These are phyloP conservation scores for Diadema setosum DNA, from an alignment of 35 echinoderm and acorn worm species.

Conservation along the genomic window DNA sequence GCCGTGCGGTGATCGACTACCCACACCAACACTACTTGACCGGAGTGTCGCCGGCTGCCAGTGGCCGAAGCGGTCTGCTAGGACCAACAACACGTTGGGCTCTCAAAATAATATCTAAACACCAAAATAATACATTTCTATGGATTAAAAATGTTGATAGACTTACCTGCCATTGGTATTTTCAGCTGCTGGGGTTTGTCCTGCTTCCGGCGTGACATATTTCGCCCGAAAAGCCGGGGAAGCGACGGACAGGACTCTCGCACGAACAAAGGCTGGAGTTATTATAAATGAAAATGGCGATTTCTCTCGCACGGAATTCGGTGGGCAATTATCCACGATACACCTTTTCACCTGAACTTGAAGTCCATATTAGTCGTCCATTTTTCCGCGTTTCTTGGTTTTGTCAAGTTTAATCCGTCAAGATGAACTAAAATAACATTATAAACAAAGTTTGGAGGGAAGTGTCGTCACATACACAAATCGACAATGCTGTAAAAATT, in stretches of 20 bases:
- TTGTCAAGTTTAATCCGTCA: neutral
- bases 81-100: neutral
- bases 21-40: slow-evolving; percentile 7
- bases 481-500: neutral
- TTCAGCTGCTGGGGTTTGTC: slow-evolving; percentile 97
- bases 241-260: slow-evolving; percentile 93
- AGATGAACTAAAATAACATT: neutral
- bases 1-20: neutral
- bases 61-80: slow-evolving; percentile 13
- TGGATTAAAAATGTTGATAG: neutral
- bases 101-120: neutral
- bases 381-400: neutral
- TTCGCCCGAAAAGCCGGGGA: slow-evolving; percentile 93
- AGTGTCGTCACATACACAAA: neutral
- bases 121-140: neutral
- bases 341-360: slow-evolving; percentile 77
- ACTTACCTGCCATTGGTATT: slow-evolving; percentile 94
- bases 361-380: neutral
- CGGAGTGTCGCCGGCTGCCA: slow-evolving; percentile 5
- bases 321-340: slow-evolving; percentile 60
- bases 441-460: neutral
- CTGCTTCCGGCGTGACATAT: slow-evolving; percentile 99
- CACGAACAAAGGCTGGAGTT: slow-evolving; percentile 95
- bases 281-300: slow-evolving; percentile 94
- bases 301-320: slow-evolving; percentile 23